These are phyloP conservation scores for Cosmia trapezina DNA, from an alignment of 2,888 invertebrate species.

Conservation along the genomic window DNA sequence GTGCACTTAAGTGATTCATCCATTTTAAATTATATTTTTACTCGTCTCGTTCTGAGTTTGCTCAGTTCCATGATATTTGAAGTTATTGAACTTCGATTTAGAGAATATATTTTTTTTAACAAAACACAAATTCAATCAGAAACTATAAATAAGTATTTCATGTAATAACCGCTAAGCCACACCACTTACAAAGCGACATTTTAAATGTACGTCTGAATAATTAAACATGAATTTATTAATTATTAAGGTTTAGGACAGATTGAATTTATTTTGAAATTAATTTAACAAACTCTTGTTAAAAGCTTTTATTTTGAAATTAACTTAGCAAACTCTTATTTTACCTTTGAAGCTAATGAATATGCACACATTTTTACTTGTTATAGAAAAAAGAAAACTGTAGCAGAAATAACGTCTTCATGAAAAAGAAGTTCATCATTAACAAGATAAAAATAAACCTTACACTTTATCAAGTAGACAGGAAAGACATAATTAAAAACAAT, in stretches of 20 bases:
- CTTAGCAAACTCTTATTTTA: background rate
- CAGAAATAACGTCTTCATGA: background rate
- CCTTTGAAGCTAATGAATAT: background rate
- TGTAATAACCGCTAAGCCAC: conserved; percentile 7
- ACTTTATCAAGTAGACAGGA: background rate
- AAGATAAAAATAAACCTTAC: background rate
- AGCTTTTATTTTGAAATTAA: no score
- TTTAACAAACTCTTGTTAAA: background rate
- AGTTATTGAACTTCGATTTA: background rate
- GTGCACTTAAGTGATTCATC: background rate
- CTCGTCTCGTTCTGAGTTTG: background rate
- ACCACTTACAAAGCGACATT: conserved; percentile 4
- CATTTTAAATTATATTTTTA: no score
- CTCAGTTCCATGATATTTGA: background rate
- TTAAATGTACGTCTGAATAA: conserved; percentile 19
- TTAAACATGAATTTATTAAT: no score
- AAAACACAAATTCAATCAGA: background rate
- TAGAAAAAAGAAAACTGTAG: background rate
- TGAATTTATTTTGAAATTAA: background rate
- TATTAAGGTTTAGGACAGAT: background rate
- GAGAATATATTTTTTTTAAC: no score
- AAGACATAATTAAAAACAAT: background rate
- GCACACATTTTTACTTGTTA: background rate
- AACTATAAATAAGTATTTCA: background rate
- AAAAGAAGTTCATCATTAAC: background rate